Evolutionary conservation across 2,797 vertebrate species (phyloP).

Genomic region (Acropternis orthonyx): DNA sequence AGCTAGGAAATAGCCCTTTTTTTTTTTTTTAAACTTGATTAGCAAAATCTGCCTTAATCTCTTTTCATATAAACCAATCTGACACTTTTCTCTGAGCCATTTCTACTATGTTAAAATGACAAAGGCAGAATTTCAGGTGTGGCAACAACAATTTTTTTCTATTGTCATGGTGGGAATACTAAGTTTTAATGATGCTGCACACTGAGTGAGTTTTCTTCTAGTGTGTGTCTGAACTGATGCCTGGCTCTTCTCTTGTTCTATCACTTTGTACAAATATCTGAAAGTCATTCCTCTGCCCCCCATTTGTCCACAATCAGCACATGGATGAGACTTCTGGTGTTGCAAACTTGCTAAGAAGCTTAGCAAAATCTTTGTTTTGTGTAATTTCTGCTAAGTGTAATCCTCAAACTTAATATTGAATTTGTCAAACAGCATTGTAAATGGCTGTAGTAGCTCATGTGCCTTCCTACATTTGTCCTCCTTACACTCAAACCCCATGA

Average conservation of each 20-base stretch:
- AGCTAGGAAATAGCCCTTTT: background rate
- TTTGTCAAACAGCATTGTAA: background rate
- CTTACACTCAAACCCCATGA: background rate
- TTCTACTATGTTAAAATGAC: background rate
- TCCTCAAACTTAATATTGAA: background rate
- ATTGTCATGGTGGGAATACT: background rate
- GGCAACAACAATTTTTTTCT: background rate
- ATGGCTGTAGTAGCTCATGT: background rate
- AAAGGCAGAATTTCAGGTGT: constrained; percentile 23
- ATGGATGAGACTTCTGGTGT: background rate
- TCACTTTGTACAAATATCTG: background rate
- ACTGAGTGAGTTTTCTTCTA: background rate
- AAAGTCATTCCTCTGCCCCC: background rate
- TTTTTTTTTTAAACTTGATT: background rate
- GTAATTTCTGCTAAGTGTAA: background rate
- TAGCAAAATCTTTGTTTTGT: background rate
- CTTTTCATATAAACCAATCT: background rate
- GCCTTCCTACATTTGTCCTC: background rate
- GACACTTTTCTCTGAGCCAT: constrained; percentile 44
- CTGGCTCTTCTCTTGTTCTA: background rate
- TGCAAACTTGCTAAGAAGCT: background rate
- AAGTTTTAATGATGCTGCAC: background rate
- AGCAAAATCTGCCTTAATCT: constrained; percentile 27
- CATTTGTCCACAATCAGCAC: background rate
- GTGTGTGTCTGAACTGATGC: background rate